These are phyloP conservation scores for Brachionus koreanus DNA, from an alignment of 1,140 invertebrate genomes.

Conservation along the genomic window DNA sequence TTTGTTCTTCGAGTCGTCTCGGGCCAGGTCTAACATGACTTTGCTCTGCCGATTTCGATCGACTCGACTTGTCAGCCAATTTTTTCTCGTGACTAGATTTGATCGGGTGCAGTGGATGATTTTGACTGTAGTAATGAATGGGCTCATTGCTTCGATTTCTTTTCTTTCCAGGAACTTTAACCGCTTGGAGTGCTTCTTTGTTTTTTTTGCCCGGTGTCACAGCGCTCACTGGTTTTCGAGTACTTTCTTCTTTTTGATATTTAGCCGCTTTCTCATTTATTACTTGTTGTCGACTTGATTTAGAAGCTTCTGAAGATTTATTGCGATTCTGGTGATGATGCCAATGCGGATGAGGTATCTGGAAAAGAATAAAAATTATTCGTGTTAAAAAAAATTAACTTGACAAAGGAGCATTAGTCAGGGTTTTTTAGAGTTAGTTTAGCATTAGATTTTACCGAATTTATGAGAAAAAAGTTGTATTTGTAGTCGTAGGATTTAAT, in stretches of 20 bases:
- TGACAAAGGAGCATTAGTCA: background rate
- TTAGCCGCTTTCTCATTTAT: conserved; percentile 15
- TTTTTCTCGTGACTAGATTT: conserved; percentile 32
- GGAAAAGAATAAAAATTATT: background rate
- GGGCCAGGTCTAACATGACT: background rate
- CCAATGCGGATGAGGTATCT: conserved; percentile 33
- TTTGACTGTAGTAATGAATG: conserved; percentile 38
- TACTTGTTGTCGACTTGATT: conserved; percentile 14
- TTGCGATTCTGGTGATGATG: conserved; percentile 10
- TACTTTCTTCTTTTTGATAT: background rate
- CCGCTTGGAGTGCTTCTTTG: background rate
- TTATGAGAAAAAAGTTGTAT: background rate
- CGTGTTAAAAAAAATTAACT: background rate
- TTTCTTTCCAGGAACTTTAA: background rate
- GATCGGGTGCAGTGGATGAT: conserved; percentile 39
- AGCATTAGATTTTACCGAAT: background rate
- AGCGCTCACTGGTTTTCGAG: background rate
- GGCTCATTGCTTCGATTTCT: conserved; percentile 17
- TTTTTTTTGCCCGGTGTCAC: background rate
- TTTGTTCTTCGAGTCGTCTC: background rate
- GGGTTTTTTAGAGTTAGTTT: background rate
- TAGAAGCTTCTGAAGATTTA: background rate
- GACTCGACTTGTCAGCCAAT: background rate
- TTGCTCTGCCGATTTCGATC: conserved; percentile 1
- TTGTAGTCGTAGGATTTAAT: background rate